Conservation (phyloP, 2,888 invertebrate species). For the Petrophora chlorosata region DNA sequence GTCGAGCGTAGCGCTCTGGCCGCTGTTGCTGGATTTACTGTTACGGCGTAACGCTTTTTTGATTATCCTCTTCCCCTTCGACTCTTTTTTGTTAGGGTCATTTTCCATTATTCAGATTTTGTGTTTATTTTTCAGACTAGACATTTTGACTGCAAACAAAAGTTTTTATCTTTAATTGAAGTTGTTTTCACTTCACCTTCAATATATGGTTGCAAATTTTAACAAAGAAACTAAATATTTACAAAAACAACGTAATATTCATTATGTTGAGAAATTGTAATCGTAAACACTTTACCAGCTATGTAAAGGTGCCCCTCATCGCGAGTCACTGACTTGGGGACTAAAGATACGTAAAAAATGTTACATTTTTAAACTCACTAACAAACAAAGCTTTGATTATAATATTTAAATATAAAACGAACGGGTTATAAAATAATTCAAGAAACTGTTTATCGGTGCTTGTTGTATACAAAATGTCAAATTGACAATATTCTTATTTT, state of each 20-base stretch:
- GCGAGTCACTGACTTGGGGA: conserved; percentile 57
- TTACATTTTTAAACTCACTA: conserved; percentile 58
- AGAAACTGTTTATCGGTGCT: conserved; percentile 42
- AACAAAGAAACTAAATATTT: not conserved
- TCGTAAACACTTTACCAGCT: conserved; percentile 51
- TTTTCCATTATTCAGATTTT: conserved; percentile 76
- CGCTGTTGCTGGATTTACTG: conserved; percentile 66
- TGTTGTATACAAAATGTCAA: conserved; percentile 43
- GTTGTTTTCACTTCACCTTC: not conserved
- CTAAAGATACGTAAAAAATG: conserved; percentile 44
- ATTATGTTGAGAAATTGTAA: conserved; percentile 5
- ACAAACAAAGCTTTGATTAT: conserved; percentile 37
- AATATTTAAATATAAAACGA: conserved; percentile 43
- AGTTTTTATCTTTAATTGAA: conserved; percentile 25
- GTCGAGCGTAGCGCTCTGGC: conserved; percentile 57
- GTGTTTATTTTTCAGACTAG: conserved; percentile 40
- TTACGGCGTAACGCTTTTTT: conserved; percentile 72
- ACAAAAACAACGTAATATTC: not conserved
- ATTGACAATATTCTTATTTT: conserved; percentile 47
- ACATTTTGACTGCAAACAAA: conserved; percentile 69
- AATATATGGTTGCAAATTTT: not conserved
- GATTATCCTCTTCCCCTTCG: conserved; percentile 74
- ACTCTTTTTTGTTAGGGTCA: conserved; percentile 79
- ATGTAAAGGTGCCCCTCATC: conserved; percentile 61
- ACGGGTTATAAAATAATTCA: conserved; percentile 38